Conservation (phyloP, 2,797 vertebrate genomes). For the Myripristis jacobus region DNA sequence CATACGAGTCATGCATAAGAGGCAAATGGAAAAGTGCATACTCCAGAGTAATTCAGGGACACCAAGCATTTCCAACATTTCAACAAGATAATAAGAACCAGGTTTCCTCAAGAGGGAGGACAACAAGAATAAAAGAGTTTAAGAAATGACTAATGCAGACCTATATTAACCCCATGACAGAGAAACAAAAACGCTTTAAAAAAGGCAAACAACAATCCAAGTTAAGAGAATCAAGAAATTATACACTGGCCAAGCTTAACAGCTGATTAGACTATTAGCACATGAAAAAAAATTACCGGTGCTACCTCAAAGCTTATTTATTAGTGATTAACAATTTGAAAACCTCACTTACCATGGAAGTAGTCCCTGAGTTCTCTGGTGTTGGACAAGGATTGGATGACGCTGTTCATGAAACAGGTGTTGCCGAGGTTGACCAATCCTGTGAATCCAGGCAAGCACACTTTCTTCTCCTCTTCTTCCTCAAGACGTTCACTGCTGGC, state of each 20-base stretch:
- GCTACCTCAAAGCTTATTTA: neutral
- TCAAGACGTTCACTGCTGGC: constrained; percentile 88
- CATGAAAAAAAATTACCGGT: no score
- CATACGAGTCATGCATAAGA: neutral
- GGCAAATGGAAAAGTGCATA: neutral
- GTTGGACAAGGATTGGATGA: constrained; percentile 98
- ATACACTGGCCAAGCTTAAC: neutral
- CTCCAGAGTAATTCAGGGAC: neutral
- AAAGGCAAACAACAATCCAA: neutral
- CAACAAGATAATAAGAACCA: neutral
- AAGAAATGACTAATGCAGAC: neutral
- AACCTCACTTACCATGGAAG: constrained; percentile 90
- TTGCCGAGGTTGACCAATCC: constrained; percentile 98
- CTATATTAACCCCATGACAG: neutral
- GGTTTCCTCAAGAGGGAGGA: neutral
- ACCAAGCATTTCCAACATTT: neutral
- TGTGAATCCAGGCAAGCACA: constrained; percentile 95
- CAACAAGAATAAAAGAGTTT: neutral
- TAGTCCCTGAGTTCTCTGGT: constrained; percentile 97
- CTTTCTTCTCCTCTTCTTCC: constrained; percentile 96
- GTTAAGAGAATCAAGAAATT: neutral
- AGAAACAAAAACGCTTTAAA: neutral
- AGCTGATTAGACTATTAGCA: no score
- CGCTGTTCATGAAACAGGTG: constrained; percentile 99
- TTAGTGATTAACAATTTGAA: neutral